phyloP scores from a whole-genome alignment of 2,797 vertebrate genomes.

The Crenichthys baileyi region DNA sequence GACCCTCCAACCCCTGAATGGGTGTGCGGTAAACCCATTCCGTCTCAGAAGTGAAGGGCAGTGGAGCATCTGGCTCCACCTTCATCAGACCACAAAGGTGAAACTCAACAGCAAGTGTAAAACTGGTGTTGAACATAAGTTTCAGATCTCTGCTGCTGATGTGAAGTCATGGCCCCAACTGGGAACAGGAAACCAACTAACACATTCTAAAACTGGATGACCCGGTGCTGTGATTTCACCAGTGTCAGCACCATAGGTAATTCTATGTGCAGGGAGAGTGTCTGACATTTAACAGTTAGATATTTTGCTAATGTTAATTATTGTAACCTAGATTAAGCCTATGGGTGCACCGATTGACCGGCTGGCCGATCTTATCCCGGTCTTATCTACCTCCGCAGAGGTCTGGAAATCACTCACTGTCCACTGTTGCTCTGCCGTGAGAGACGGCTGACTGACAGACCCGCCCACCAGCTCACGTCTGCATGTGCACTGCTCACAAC shows the following conservation, averaged over 20 bases:
- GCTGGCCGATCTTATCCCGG: no score
- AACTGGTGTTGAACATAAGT: neutral
- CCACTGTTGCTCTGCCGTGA: no score
- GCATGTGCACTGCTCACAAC: no score
- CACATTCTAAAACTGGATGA: neutral
- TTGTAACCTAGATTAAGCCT: neutral
- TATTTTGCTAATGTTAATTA: neutral
- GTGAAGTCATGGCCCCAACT: neutral
- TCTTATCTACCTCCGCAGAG: no score
- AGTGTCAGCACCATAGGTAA: neutral
- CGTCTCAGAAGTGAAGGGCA: neutral
- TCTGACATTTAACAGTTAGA: neutral
- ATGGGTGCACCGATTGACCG: no score
- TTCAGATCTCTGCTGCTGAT: neutral
- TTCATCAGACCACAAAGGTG: neutral
- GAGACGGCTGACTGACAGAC: no score
- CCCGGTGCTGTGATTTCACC: neutral
- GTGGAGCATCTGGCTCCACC: neutral
- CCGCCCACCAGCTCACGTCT: no score
- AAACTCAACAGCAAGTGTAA: neutral
- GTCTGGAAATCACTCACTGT: no score
- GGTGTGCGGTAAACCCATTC: neutral
- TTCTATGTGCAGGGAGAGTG: neutral
- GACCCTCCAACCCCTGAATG: neutral
- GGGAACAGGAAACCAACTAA: slow-evolving; percentile 14